A percentile compares a stretch with the other conserved stretches of the same genome.
These are phyloP conservation scores for Lithophane leautieri DNA, from an alignment of 2,888 invertebrate species.

Conservation along the genomic window DNA sequence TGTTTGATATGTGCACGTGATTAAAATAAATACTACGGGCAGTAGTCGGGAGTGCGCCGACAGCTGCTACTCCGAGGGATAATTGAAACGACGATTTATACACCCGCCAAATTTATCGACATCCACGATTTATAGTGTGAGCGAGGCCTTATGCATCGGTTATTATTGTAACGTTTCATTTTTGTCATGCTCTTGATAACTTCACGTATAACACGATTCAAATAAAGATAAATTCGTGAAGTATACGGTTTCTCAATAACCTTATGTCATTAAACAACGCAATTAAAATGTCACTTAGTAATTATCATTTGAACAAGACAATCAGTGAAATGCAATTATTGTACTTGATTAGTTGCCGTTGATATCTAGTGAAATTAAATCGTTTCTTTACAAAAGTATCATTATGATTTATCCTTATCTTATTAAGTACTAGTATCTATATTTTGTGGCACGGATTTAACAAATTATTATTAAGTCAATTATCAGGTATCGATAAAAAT, in stretches of 20 bases:
- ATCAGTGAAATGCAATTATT: slow-evolving; percentile 74
- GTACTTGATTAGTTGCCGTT: slow-evolving; percentile 63
- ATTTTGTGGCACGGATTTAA: slow-evolving; percentile 63
- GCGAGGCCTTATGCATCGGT: slow-evolving; percentile 70
- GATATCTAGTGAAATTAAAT: slow-evolving; percentile 66
- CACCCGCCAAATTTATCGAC: slow-evolving; percentile 89
- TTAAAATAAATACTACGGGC: slow-evolving; percentile 88
- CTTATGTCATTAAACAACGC: slow-evolving; percentile 61
- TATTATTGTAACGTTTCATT: slow-evolving; percentile 74
- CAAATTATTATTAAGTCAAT: slow-evolving; percentile 66
- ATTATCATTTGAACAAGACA: slow-evolving; percentile 72
- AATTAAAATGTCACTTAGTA: slow-evolving; percentile 73
- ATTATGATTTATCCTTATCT: slow-evolving; percentile 64
- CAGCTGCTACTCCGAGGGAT: slow-evolving; percentile 87
- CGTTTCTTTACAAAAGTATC: slow-evolving; percentile 57
- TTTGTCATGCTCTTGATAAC: slow-evolving; percentile 67
- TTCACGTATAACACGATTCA: slow-evolving; percentile 59
- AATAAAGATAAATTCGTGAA: slow-evolving; percentile 65
- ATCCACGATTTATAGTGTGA: slow-evolving; percentile 83
- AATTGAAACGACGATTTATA: slow-evolving; percentile 90
- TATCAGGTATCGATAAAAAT: slow-evolving; percentile 64
- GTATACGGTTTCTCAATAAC: slow-evolving; percentile 61
- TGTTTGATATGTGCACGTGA: slow-evolving; percentile 82
- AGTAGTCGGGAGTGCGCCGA: slow-evolving; percentile 80
- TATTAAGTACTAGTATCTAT: slow-evolving; percentile 48